Conservation (phyloP, 2,797 vertebrate genomes). For the Scolopax bukidnonensis region DNA sequence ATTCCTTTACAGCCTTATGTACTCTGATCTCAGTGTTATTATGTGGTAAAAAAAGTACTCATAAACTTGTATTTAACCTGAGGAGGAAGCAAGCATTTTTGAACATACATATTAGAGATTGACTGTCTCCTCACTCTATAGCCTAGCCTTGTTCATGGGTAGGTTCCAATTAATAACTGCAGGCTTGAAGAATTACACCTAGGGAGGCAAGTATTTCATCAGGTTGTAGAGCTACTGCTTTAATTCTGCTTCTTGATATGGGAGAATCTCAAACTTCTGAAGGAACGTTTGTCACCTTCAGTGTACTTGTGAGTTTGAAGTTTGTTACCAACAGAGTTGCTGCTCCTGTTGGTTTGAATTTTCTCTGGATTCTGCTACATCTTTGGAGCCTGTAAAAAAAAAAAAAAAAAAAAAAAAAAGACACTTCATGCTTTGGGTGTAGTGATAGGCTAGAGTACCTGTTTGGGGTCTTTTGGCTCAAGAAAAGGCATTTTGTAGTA, state of each 20-base stretch:
- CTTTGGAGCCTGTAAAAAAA: neutral
- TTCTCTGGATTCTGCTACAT: neutral
- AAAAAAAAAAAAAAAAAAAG: neutral
- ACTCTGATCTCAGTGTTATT: neutral
- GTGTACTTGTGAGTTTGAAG: neutral
- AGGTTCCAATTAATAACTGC: slow-evolving; percentile 8
- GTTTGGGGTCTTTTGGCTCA: neutral
- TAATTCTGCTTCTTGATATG: neutral
- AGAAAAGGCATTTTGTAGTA: neutral
- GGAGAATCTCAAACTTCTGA: neutral
- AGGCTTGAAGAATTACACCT: neutral
- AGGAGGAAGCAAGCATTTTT: neutral
- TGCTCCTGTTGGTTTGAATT: neutral
- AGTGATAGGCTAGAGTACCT: neutral
- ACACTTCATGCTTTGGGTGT: neutral
- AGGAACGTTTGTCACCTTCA: neutral
- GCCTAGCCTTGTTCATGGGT: neutral
- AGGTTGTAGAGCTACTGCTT: neutral
- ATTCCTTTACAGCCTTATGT: neutral
- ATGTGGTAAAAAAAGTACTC: neutral
- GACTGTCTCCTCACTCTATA: neutral
- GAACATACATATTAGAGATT: neutral
- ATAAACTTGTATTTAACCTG: neutral
- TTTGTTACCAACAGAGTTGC: neutral
- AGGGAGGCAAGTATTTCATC: neutral